Percentiles rank a stretch among this genome's conserved stretches.
Conservation (phyloP, 2,113 vertebrate species). For the Lonchura striata region DNA sequence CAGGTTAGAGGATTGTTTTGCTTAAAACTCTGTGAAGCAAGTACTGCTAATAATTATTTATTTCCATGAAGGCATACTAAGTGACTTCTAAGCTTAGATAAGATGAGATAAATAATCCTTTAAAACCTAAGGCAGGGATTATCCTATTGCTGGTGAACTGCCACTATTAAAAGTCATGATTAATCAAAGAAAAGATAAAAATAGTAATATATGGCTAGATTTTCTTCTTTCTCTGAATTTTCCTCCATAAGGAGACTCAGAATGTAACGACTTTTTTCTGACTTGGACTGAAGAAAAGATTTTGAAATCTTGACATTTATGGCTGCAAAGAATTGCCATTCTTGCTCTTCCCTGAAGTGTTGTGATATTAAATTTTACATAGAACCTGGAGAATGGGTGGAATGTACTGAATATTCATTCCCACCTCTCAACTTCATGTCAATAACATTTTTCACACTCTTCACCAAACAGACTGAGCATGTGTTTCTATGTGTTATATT, state of each 20-base stretch:
- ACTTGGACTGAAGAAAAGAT: background rate
- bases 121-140: conserved; percentile 20
- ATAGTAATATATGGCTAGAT: background rate
- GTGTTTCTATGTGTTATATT: background rate
- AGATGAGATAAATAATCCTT: background rate
- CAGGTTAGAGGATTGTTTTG: background rate
- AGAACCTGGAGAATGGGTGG: background rate
- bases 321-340: background rate
- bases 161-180: background rate
- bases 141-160: background rate
- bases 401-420: background rate
- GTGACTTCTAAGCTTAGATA: background rate
- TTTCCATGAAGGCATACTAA: background rate
- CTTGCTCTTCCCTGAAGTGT: background rate
- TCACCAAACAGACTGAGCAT: background rate
- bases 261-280: background rate
- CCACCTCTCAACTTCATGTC: background rate
- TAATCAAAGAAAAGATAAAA: background rate
- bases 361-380: background rate
- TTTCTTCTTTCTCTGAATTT: background rate
- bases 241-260: background rate
- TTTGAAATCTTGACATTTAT: conserved; percentile 6
- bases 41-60: conserved; percentile 18
- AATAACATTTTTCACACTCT: background rate
- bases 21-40: conserved; percentile 20